Percentiles rank a stretch among this genome's conserved stretches.
Evolutionary conservation across 2,888 invertebrate species (phyloP).

Genomic region (Cactoblastis cactorum): DNA sequence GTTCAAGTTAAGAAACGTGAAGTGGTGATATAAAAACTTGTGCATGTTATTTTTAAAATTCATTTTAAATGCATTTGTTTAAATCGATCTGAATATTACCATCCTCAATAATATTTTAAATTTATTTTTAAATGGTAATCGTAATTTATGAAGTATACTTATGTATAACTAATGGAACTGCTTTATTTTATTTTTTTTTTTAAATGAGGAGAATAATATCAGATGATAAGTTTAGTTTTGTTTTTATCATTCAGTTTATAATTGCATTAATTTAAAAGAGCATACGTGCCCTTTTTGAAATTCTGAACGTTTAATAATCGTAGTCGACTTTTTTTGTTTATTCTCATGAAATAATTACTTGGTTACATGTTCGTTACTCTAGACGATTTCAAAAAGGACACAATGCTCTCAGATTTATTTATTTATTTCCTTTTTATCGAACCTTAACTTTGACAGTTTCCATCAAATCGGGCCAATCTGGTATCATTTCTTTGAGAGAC

Average conservation of each 20-base stretch:
- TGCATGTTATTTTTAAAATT: conserved; percentile 68
- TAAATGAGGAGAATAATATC: conserved; percentile 40
- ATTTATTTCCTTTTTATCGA: conserved; percentile 73
- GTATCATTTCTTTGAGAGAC: conserved; percentile 85
- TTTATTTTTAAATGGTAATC: no score
- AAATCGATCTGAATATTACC: conserved; percentile 45
- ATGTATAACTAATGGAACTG: background rate
- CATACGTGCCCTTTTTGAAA: conserved; percentile 48
- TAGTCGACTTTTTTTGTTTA: no score
- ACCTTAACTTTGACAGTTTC: conserved; percentile 83
- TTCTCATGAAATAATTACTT: background rate
- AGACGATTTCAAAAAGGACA: conserved; percentile 45
- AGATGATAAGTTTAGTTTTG: conserved; percentile 49
- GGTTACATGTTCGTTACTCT: background rate
- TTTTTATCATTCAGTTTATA: conserved; percentile 56
- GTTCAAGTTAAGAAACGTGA: conserved; percentile 63
- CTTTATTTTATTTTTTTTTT: background rate
- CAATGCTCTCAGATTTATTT: conserved; percentile 37
- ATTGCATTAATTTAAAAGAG: conserved; percentile 62
- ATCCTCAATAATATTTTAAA: conserved; percentile 32
- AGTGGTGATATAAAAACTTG: conserved; percentile 71
- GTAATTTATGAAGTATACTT: background rate
- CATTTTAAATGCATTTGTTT: conserved; percentile 66
- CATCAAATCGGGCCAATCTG: conserved; percentile 88
- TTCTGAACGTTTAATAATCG: background rate